Evolutionary conservation across 2,797 vertebrate genomes (phyloP), one percentile per base, ranked within the genome.

Genomic region (Spea hammondii): DNA sequence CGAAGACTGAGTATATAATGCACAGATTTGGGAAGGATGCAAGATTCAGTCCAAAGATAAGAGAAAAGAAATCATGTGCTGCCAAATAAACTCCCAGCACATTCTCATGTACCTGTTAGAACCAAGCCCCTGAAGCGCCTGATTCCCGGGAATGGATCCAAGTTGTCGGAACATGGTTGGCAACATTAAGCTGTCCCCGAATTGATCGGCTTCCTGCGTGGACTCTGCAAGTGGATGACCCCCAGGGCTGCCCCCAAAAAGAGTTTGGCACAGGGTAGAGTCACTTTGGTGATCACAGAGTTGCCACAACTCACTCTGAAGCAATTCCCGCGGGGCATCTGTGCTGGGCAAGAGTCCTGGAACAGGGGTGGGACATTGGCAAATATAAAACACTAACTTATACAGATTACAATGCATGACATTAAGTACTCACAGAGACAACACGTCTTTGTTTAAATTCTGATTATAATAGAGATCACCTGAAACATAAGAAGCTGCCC

Each of bases 181-280:
- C 70, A 82, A 7, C 68, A 82, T 77, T 44, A 82, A 14, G 51
- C 65, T 77, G 53, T 77, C 75, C 70, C 64, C 60, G 54, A 82
- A 46, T 17, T 82, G 74, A 48, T 82, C 75, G 55, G 65, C 45
- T 77, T 82, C 79, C 49, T 77, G 74, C 10, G 65, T 51, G 11
- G 79, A 69, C 49, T 82, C 79, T 60, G 69, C 62, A 13, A 81
- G 74, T 32, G 70, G 64, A 14, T 65, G 70, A 72, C 74, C 73
- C 74, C 74, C 79, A 76, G 74, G 79, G 49, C 75, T 77, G 44
- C 74, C 75, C 77, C 74, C 79, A 54, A 82, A 82, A 14, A 82
- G 79, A n/a, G 70, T 77, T 14, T 82, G 79, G 75, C 79, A 82
- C 65, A 82, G 75, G 13, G 55, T 50, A 64, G 70, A 77, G 75